Base-by-base conservation (phyloP, 35 echinoderm and acorn worm species). In the Apostichopus parvimensis region DNA sequence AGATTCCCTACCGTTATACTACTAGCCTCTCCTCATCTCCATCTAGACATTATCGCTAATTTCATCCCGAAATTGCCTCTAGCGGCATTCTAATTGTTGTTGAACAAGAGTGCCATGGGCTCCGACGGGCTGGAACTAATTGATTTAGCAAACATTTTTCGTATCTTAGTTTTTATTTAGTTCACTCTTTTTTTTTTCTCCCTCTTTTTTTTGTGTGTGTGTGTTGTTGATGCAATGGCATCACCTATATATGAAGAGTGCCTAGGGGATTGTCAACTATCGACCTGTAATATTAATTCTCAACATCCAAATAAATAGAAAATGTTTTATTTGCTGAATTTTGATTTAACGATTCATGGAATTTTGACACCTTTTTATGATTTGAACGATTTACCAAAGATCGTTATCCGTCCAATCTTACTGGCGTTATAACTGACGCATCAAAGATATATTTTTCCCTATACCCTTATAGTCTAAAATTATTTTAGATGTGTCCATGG, bases 41-140 rank as follows among this genome's bases (percentile, higher is more conserved):
- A 73, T 72, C 52, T 9, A 22, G 55, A 13, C 4, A 8, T 73
- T 64, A 13, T 88, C 86, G 86, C 60, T 88, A 88, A 88, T 88
- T 88, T 88, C 86, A 88, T 88, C 86, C 52, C 62, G 86, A 73
- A 88, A 88, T 88, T 88, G 72, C 86, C 34, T 88, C 64, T 88
- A 73, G 86, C 86, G 86, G 86, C 25, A 72, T 88, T 88, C 86
- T 88, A 88, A 88, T 88, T 72, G 86, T 73, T 88, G 86, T 88
- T 72, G 86, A 88, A 73, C 86, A 53, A 88, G 57, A 88, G 28
- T 88, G 86, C 86, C 86, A 64, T 73, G 61, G 86, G 86, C 57
- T 88, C 34, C 86, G 86, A 73, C 68, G 61, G 62, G 34, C 55
- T 88, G 86, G 61, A 88, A 88, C 86, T 88, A 88, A 88, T 88